phyloP scores from a whole-genome alignment of 1,140 invertebrate species.

The Nasonia giraulti region DNA sequence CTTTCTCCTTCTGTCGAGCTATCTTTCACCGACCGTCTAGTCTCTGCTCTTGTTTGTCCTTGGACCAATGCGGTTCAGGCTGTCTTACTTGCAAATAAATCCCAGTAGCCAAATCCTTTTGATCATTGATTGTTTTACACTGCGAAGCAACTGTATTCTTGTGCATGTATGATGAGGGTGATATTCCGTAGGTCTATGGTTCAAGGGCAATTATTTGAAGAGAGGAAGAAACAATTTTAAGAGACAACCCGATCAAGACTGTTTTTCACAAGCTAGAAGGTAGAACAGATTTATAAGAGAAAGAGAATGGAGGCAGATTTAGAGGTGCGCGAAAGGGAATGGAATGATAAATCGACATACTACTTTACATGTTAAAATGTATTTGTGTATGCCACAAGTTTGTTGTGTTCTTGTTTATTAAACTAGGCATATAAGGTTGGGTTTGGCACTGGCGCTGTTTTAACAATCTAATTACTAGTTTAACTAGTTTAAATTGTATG shows the following conservation, averaged over 20 bases:
- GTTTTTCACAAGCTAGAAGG: conserved; percentile 34
- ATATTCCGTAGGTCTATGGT: conserved; percentile 6
- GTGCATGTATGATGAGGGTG: background rate
- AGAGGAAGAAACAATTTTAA: conserved; percentile 6
- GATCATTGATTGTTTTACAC: conserved; percentile 41
- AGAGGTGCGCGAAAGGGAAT: conserved; percentile 53
- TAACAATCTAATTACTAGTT: conserved; percentile 48
- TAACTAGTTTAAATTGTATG: conserved; percentile 47
- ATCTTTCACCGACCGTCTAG: conserved; percentile 46
- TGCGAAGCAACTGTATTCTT: background rate
- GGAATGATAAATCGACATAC: conserved; percentile 67
- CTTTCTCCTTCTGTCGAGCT: conserved; percentile 48
- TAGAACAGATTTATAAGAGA: conserved; percentile 34
- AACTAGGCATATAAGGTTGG: conserved; percentile 68
- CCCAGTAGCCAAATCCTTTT: conserved; percentile 50
- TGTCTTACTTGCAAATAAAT: conserved; percentile 48
- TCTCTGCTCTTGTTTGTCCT: conserved; percentile 39
- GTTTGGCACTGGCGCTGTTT: conserved; percentile 57
- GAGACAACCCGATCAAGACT: conserved; percentile 35
- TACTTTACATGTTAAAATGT: conserved; percentile 72
- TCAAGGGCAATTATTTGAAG: conserved; percentile 32
- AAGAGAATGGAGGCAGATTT: conserved; percentile 51
- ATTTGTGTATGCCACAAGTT: conserved; percentile 71
- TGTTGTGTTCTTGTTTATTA: conserved; percentile 74
- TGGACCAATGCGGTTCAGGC: background rate